Evolutionary conservation across 2,797 vertebrate species (phyloP), one percentile per base, ranked within the genome.

Genomic region (Varecia variegata): DNA sequence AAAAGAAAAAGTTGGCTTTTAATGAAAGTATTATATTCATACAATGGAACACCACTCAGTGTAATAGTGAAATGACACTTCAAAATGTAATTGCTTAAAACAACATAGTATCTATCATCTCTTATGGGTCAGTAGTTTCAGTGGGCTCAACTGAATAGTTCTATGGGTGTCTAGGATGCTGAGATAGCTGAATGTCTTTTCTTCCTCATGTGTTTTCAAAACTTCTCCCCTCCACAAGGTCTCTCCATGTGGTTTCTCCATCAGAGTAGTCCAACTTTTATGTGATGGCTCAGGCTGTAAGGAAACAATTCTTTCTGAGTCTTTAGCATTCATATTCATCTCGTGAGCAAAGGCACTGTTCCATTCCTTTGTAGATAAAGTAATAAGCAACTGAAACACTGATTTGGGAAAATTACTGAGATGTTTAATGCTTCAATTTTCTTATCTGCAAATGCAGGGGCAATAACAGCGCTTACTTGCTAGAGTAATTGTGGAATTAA

Each of bases 221-320:
- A 7, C 2, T 3, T 43, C 8, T 35, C 14, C 2, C 30, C 17
- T 65, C 35, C 47, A 58, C 1, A 4, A 25, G 6, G 11, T 3
- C 54, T 18, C 6, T 79, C 27, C 43, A 30, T 35, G 88, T 76
- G 14, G 2, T 68, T 76, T 87, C 10, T 38, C 13, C 17, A 38
- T n/a, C 38, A 82, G 5, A 25, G 2, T 1, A 83, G 17, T 62
- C n/a, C 27, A 25, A 20, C 1, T 68, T 84, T 17, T n/a, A 81
- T 70, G 35, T 62, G 21, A 67, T 60, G 21, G 11, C 32, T 92
- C 10, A 47, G 47, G 23, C 23, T 90, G 4, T 25, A 21, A 21
- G 21, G 3, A 68, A 17, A 43, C 7, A 25, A 32, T 54, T 67
- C 4, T 50, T 67, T 30, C 38, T 79, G 23, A 14, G 30, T 50